phyloP scores from a whole-genome alignment of 64 coral and sea anemone genomes.

The Exaiptasia diaphana region DNA sequence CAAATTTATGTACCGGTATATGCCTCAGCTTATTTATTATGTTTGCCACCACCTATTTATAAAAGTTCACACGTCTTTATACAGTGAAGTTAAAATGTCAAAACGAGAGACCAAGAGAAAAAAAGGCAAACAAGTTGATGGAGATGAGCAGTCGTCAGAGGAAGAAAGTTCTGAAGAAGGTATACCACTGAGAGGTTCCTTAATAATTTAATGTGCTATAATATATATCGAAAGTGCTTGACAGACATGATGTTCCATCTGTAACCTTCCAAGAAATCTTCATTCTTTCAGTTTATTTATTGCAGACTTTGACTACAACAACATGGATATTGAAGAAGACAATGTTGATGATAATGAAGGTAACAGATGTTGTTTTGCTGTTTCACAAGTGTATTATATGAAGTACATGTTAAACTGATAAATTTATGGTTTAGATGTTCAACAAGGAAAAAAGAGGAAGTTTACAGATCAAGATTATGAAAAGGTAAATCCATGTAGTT shows the following conservation, averaged over 20 bases:
- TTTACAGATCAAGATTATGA: slow-evolving; percentile 63
- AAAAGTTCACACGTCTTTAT: not conserved
- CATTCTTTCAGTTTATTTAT: not conserved
- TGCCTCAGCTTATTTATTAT: too few species aligned
- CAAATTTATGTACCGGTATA: too few species aligned
- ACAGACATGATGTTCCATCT: not conserved
- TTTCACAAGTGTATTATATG: not conserved
- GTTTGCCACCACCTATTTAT: too few species aligned
- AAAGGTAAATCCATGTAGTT: slow-evolving; percentile 29
- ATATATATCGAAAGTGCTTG: too few species aligned
- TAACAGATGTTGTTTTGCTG: not conserved
- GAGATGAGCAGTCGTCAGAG: slow-evolving; percentile 23
- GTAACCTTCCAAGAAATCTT: not conserved
- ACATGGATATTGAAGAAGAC: slow-evolving; percentile 49
- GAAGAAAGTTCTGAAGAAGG: slow-evolving; percentile 27
- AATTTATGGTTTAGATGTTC: not conserved
- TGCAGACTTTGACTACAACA: slow-evolving; percentile 59
- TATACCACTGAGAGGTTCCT: too few species aligned
- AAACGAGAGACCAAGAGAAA: not conserved
- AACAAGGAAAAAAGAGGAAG: slow-evolving; percentile 40
- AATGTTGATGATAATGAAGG: not conserved
- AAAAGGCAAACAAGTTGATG: not conserved
- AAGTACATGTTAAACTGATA: not conserved
- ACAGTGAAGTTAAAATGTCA: slow-evolving; percentile 54
- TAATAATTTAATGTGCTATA: too few species aligned